Conservation (phyloP, 2,113 vertebrate species). For the Mastomys coucha region DNA sequence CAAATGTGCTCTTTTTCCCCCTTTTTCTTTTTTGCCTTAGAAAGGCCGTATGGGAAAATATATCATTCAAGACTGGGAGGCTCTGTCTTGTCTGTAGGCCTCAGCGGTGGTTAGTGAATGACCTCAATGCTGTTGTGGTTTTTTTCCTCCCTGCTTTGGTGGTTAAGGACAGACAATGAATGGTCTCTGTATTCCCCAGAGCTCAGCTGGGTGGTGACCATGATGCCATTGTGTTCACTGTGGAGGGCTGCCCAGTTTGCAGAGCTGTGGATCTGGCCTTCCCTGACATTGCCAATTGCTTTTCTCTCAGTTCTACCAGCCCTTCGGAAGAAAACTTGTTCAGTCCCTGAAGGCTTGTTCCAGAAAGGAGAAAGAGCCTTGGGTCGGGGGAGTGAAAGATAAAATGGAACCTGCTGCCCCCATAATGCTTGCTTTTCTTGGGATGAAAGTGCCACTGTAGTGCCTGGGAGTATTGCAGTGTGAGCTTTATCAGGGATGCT, state of each 20-base stretch:
- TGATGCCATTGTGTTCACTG: conserved; percentile 75
- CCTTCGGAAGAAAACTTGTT: conserved; percentile 53
- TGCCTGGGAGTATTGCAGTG: neutral
- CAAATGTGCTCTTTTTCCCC: neutral
- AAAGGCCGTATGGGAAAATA: conserved; percentile 45
- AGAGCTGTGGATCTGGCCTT: conserved; percentile 62
- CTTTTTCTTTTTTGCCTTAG: conserved; percentile 40
- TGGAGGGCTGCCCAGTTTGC: conserved; percentile 59
- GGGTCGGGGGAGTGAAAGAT: neutral
- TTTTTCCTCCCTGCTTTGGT: conserved; percentile 65
- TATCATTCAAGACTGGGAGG: conserved; percentile 41
- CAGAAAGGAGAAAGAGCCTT: neutral
- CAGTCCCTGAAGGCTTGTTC: neutral
- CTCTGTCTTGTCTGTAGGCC: neutral
- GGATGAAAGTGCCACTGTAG: neutral
- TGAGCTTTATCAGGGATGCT: conserved; percentile 8
- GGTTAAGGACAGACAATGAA: conserved; percentile 52
- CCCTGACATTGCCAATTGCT: conserved; percentile 73
- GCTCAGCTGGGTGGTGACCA: conserved; percentile 69
- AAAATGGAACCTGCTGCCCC: neutral
- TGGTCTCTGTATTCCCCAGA: neutral
- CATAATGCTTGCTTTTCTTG: neutral
- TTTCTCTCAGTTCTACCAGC: conserved; percentile 38
- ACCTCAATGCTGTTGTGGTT: conserved; percentile 57
- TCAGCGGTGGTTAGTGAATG: conserved; percentile 49